Evolutionary conservation across 2,888 invertebrate species (phyloP).

Genomic region (Ischnus inquisitorius): DNA sequence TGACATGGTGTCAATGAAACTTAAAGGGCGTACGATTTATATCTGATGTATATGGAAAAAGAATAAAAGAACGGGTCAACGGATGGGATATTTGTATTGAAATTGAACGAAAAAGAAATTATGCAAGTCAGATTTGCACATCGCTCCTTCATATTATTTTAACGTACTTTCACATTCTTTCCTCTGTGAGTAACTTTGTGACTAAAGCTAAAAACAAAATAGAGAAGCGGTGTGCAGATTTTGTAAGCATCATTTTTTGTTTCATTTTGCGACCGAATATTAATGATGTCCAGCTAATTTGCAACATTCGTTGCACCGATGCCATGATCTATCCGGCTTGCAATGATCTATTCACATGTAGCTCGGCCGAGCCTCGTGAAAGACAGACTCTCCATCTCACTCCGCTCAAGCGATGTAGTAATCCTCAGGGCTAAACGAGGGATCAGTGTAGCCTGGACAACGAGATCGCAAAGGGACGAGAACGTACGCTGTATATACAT

Average conservation of each 20-base stretch:
- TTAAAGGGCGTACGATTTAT: not conserved
- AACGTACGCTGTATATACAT: constrained; percentile 15
- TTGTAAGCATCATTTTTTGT: too few relatives aligned
- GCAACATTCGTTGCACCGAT: not conserved
- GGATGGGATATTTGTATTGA: too few relatives aligned
- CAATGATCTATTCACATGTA: constrained; percentile 23
- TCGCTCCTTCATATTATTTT: too few relatives aligned
- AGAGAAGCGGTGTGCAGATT: too few relatives aligned
- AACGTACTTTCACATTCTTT: too few relatives aligned
- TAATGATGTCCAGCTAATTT: not conserved
- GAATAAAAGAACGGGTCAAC: too few relatives aligned
- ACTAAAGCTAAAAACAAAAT: too few relatives aligned
- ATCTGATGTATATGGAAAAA: too few relatives aligned
- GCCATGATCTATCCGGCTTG: not conserved
- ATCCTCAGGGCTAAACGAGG: constrained; percentile 60
- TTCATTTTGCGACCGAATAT: too few relatives aligned
- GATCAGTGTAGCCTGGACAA: constrained; percentile 60
- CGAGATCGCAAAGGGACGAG: constrained; percentile 46
- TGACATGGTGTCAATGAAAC: not conserved
- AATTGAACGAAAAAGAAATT: too few relatives aligned
- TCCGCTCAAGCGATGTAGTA: constrained; percentile 51
- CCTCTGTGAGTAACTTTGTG: too few relatives aligned
- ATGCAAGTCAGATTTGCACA: too few relatives aligned
- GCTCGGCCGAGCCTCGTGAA: constrained; percentile 13
- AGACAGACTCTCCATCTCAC: constrained; percentile 33